Conservation (phyloP, 2,797 vertebrate genomes). For the Hemibagrus guttatus region DNA sequence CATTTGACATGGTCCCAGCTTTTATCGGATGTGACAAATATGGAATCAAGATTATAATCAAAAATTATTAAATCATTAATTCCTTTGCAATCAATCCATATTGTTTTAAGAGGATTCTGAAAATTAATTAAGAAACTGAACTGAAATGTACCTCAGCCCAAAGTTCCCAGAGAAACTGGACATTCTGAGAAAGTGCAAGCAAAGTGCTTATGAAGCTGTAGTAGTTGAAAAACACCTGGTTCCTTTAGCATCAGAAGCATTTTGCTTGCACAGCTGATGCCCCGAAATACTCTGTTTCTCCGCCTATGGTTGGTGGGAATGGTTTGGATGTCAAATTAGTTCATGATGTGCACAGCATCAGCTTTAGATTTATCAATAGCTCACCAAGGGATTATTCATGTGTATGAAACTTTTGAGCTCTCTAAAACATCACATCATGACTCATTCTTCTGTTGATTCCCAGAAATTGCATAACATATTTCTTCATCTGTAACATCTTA, state of each 20-base stretch:
- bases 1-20: background rate
- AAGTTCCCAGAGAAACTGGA: background rate
- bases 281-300: too few species aligned
- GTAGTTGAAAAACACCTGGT: background rate
- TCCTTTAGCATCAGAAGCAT: background rate
- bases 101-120: background rate
- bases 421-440: background rate
- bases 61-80: background rate
- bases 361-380: background rate
- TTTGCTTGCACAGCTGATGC: background rate
- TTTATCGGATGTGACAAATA: background rate
- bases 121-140: background rate
- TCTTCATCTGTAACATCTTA: background rate
- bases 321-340: background rate
- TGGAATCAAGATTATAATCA: background rate
- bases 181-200: background rate
- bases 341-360: background rate
- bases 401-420: background rate
- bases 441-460: background rate
- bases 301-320: background rate
- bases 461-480: background rate
- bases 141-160: background rate
- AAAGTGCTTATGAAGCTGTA: background rate
- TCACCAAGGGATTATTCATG: background rate
- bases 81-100: background rate